Evolutionary conservation across 2,888 invertebrate species (phyloP), one percentile per base, ranked within the genome.

Genomic region (Leucophenga maculata): DNA sequence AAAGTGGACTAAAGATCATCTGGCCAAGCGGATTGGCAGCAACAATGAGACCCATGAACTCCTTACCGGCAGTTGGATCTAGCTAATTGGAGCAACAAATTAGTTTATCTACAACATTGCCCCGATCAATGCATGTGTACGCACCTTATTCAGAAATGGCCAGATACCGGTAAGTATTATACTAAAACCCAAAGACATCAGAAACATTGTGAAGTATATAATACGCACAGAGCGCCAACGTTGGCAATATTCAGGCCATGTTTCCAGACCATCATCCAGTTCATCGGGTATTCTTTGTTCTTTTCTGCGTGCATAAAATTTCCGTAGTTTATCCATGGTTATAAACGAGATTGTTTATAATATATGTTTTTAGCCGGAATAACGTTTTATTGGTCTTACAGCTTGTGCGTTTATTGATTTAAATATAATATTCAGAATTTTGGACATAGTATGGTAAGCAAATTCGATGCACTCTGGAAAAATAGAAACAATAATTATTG

Each of bases 181-280:
- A 86, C 95, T 95, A 89, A 96, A 96, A 31, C 95, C 96, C 65
- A 96, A 90, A 0, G 95, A 94, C 92, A 96, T 95, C 76, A 95
- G 91, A 89, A 96, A 96, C 93, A 95, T 95, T 68, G 95, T 95
- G 88, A 95, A 95, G 89, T 96, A 95, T 83, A 96, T 94, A 55
- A 94, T 91, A 83, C 94, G 92, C 73, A 96, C 91, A 74, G 95
- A 95, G 75, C 92, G 91, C 93, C 94, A 94, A 89, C 96, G 90
- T 85, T 92, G 91, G 77, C 90, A 90, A 77, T 92, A 92, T 86
- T 95, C 92, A 71, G 89, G 88, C 55, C 89, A 86, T 6, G 92
- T 93, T 90, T 95, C 95, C 81, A 95, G 89, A 69, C 89, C 89
- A 80, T 91, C 90, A 72, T 87, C 85, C 2, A 87, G 73, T 67